Percentiles rank a stretch among this genome's conserved stretches.
Conservation (phyloP, 1,140 invertebrate species). For the Apis dorsata region DNA sequence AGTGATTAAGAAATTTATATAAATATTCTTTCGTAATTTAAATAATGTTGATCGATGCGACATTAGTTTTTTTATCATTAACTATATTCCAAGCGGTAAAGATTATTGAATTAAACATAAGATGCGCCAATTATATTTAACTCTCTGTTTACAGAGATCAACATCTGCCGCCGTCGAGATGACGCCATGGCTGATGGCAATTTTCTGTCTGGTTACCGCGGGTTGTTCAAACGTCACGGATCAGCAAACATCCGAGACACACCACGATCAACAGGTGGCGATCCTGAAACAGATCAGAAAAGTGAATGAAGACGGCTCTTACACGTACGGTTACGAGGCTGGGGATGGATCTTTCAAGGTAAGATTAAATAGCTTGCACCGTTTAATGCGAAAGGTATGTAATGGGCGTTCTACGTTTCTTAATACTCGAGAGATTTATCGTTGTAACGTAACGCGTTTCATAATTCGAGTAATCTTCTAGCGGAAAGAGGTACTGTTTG, state of each 20-base stretch:
- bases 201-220: conserved; percentile 76
- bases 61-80: too few relatives aligned
- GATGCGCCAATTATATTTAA: conserved; percentile 36
- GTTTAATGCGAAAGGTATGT: conserved; percentile 36
- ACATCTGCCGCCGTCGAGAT: conserved; percentile 72
- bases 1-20: too few relatives aligned
- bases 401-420: conserved; percentile 13
- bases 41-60: too few relatives aligned
- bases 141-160: conserved; percentile 29
- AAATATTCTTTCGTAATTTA: too few relatives aligned
- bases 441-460: neutral
- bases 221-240: conserved; percentile 77
- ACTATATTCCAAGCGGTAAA: too few relatives aligned
- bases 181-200: conserved; percentile 79
- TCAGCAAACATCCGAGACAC: conserved; percentile 77
- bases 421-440: neutral
- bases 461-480: neutral
- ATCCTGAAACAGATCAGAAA: conserved; percentile 89
- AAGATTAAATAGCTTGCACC: conserved; percentile 38
- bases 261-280: conserved; percentile 79
- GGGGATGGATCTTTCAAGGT: conserved; percentile 90
- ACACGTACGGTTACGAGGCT: conserved; percentile 92
- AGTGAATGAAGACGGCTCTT: conserved; percentile 91
- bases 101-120: too few relatives aligned
- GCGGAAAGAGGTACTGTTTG: neutral